Percentiles rank a stretch among this genome's conserved stretches.
phyloP scores from a whole-genome alignment of 2,888 invertebrate genomes.

The Mantis religiosa region DNA sequence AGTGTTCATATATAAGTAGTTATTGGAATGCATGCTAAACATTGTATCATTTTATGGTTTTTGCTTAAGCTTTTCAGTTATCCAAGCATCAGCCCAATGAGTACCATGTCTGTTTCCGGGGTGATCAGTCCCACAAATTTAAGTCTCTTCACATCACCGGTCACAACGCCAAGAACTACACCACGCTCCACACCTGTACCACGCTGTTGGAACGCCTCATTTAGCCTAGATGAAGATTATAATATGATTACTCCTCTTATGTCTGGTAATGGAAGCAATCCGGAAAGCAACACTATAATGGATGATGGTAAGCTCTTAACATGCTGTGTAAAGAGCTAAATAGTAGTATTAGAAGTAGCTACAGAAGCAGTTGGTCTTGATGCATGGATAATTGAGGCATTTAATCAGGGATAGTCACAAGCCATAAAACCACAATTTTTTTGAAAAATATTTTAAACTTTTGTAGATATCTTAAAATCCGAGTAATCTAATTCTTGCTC shows the following conservation, averaged over 20 bases:
- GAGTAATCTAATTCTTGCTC: no score
- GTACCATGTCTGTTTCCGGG: constrained; percentile 69
- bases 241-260: constrained; percentile 81
- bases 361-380: not conserved
- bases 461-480: no score
- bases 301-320: constrained; percentile 62
- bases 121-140: constrained; percentile 86
- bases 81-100: constrained; percentile 77
- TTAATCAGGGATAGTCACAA: no score
- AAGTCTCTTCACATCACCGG: constrained; percentile 73
- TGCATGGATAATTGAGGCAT: no score
- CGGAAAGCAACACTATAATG: constrained; percentile 67
- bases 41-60: not conserved
- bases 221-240: constrained; percentile 90
- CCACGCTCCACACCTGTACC: constrained; percentile 54
- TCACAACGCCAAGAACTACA: constrained; percentile 66
- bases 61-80: constrained; percentile 84
- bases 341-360: not conserved
- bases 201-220: constrained; percentile 86
- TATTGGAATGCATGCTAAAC: not conserved
- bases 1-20: no score
- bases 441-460: no score
- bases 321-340: not conserved
- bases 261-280: constrained; percentile 51
- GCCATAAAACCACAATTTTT: no score